Percentiles rank a stretch among this genome's conserved stretches.
Evolutionary conservation across 2,888 invertebrate species (phyloP).

Genomic region (Leucozona laternaria): DNA sequence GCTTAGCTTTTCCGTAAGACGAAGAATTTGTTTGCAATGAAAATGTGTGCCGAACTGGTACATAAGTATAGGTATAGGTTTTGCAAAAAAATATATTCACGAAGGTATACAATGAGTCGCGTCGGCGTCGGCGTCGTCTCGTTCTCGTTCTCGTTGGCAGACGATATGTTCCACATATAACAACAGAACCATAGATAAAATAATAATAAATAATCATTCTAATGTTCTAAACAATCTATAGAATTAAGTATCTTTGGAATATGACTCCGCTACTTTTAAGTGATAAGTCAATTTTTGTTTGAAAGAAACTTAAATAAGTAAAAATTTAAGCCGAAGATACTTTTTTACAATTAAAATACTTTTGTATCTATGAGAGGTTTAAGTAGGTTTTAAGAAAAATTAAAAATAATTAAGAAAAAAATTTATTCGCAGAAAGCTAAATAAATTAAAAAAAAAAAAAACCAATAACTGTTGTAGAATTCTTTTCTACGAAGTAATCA

Average conservation of each 20-base stretch:
- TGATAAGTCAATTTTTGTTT: background rate
- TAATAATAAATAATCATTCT: background rate
- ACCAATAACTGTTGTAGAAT: background rate
- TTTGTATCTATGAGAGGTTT: background rate
- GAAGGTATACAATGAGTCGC: background rate
- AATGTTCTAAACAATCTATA: background rate
- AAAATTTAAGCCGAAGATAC: background rate
- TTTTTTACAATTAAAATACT: background rate
- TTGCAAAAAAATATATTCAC: background rate
- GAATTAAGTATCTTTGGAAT: slow-evolving; percentile 19
- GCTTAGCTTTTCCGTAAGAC: background rate
- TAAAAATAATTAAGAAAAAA: background rate
- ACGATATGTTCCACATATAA: slow-evolving; percentile 47
- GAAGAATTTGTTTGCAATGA: slow-evolving; percentile 26
- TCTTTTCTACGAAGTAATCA: background rate
- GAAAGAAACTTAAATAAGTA: background rate
- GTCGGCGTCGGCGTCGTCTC: background rate
- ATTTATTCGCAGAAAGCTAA: background rate
- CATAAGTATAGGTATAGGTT: background rate
- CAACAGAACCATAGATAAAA: background rate
- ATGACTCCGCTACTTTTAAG: background rate
- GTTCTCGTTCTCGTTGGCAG: too few species aligned
- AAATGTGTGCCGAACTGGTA: background rate
- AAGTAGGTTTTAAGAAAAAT: too few species aligned
- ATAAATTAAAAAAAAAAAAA: background rate